These are phyloP conservation scores for Neodiprion pinetum DNA, from an alignment of 1,140 invertebrate genomes.

Conservation along the genomic window DNA sequence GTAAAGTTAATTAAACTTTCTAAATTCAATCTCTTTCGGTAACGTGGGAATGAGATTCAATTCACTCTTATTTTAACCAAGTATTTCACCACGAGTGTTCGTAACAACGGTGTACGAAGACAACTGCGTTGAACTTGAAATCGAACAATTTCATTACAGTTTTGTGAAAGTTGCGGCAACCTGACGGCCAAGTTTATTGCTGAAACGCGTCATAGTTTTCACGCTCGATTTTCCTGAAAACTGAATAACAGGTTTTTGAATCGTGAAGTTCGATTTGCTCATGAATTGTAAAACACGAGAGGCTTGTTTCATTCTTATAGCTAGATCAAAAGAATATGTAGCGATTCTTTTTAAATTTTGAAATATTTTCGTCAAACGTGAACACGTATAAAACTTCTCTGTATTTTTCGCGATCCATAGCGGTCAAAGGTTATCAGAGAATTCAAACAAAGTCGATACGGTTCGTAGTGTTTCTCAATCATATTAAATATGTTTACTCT, in stretches of 20 bases:
- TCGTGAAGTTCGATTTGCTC: neutral
- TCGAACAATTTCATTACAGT: too few species aligned
- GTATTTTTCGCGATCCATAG: too few species aligned
- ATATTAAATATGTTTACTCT: neutral
- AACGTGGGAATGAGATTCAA: too few species aligned
- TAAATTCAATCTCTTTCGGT: neutral
- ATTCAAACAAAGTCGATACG: neutral
- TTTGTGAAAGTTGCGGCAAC: too few species aligned
- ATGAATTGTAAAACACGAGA: neutral
- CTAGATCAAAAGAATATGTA: too few species aligned
- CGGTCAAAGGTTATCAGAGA: neutral
- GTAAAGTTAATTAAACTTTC: neutral
- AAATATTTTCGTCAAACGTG: neutral
- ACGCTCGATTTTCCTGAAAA: neutral
- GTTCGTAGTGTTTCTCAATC: neutral
- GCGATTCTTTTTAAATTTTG: neutral
- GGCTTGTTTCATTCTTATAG: neutral
- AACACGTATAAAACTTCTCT: too few species aligned
- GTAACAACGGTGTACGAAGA: too few species aligned
- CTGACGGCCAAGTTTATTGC: too few species aligned
- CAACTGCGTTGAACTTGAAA: too few species aligned
- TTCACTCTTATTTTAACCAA: neutral
- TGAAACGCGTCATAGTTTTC: neutral
- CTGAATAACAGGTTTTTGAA: neutral
- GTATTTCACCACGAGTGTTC: neutral